Conservation (phyloP, 2,797 vertebrate species). For the Rallus crepitans region DNA sequence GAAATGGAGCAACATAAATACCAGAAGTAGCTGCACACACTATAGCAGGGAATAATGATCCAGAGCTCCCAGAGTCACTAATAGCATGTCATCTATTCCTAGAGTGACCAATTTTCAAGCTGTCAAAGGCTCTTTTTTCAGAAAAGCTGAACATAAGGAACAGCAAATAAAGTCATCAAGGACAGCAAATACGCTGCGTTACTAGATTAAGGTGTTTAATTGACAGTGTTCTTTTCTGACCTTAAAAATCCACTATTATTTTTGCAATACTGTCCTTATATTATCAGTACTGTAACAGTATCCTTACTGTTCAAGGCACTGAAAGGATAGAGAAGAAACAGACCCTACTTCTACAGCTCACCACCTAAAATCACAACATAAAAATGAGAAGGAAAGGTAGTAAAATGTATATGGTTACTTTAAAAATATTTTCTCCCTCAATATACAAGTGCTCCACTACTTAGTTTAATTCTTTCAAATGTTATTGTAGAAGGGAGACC, state of each 20-base stretch:
- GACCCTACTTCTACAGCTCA: slow-evolving; percentile 48
- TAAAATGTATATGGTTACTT: slow-evolving; percentile 69
- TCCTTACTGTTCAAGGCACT: slow-evolving; percentile 37
- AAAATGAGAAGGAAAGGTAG: slow-evolving; percentile 58
- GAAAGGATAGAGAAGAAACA: slow-evolving; percentile 61
- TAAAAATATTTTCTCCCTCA: slow-evolving; percentile 68
- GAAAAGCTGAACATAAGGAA: neutral
- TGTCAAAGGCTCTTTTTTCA: neutral
- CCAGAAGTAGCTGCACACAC: neutral
- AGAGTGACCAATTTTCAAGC: neutral
- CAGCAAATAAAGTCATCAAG: neutral
- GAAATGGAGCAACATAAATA: neutral
- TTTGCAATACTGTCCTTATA: slow-evolving; percentile 4
- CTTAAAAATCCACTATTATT: neutral
- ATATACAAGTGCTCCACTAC: slow-evolving; percentile 54
- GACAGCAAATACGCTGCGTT: neutral
- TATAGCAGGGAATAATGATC: neutral
- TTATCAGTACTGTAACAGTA: slow-evolving; percentile 54
- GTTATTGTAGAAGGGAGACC: slow-evolving; percentile 40
- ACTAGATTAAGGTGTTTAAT: neutral
- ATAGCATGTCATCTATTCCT: neutral
- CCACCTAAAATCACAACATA: slow-evolving; percentile 68
- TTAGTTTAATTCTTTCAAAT: slow-evolving; percentile 57
- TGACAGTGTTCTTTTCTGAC: neutral
- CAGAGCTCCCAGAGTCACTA: neutral